Conservation (phyloP, 1,140 invertebrate species). For the Euura lappo region DNA sequence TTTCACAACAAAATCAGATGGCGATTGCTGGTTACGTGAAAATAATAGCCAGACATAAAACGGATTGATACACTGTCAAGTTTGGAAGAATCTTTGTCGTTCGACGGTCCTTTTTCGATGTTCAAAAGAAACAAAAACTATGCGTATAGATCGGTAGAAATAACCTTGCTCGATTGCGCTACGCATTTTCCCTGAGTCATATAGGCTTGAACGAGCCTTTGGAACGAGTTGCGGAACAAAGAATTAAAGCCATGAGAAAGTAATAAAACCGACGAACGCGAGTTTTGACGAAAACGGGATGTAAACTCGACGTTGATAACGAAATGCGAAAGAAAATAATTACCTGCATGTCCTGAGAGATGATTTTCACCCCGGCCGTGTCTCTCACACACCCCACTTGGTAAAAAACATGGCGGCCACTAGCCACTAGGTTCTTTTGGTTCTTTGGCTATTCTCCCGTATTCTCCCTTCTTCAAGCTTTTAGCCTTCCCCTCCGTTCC, state of each 20-base stretch:
- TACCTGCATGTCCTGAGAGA: conserved; percentile 62
- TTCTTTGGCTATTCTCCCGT: conserved; percentile 43
- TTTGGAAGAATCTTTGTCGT: too few species aligned
- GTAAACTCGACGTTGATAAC: not conserved
- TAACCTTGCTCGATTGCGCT: conserved; percentile 45
- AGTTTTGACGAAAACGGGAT: not conserved
- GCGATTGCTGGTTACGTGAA: too few species aligned
- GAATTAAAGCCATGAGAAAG: not conserved
- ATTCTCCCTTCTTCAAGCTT: conserved; percentile 38
- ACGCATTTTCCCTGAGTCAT: conserved; percentile 46
- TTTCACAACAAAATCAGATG: not conserved
- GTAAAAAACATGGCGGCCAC: conserved; percentile 59
- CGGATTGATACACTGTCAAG: too few species aligned
- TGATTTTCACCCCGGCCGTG: conserved; percentile 61
- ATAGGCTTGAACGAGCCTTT: conserved; percentile 21
- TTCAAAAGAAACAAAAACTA: too few species aligned
- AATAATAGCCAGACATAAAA: too few species aligned
- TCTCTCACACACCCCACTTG: conserved; percentile 58
- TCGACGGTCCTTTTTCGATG: too few species aligned
- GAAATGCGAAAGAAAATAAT: not conserved
- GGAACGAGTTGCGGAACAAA: conserved; percentile 42
- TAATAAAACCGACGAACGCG: conserved; percentile 12
- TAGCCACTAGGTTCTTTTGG: conserved; percentile 15
- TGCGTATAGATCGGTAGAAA: conserved; percentile 30
- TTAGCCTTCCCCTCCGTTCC: conserved; percentile 6